Evolutionary conservation across 2,888 invertebrate species (phyloP), one percentile per base, ranked within the genome.

Genomic region (Tiliacea citrago): DNA sequence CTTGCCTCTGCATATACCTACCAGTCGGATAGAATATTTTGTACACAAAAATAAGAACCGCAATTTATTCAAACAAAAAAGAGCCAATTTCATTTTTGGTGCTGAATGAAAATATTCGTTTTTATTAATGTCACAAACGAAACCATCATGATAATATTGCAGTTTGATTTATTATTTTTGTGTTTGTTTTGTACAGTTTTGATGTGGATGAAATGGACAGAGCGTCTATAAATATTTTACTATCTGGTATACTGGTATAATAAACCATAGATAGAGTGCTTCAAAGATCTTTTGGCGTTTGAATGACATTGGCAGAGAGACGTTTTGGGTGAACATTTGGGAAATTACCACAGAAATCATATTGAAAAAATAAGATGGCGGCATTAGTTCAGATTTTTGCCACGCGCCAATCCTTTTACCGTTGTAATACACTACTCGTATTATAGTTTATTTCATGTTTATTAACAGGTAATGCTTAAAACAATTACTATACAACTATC

Each of bases 101-200:
- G 24, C 21, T 45, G 35, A 61, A 60, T 61, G 51, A 61, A 71
- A 45, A 51, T 72, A 60, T 72, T 49, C 16, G 21, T 13, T 58
- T 39, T 72, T 51, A 60, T 73, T 76, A 45, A 39, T 39, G 39
- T 47, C 47, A 61, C 18, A 29, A 55, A 47, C 47, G 18, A 39
- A 53, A 53, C 29, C 53, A 42, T 55, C 53, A 39, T 18, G 47
- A 53, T 47, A 47, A 53, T 29, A 76, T 61, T 47, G 39, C 29
- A 47, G 7, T 77, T 61, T 77, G 47, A 77, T 75, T 70, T 62
- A 57, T 71, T 58, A 39, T 39, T 24, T 70, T 24, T 39, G 35
- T 16, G 18, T 76, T 35, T 45, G 49, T 13, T 35, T 42, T 39
- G 51, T 60, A 18, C 21, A 18, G 47, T 55, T 76, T 42, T 75